Base-by-base conservation (phyloP, 2,797 vertebrate species). In the Acrossocheilus fasciatus region DNA sequence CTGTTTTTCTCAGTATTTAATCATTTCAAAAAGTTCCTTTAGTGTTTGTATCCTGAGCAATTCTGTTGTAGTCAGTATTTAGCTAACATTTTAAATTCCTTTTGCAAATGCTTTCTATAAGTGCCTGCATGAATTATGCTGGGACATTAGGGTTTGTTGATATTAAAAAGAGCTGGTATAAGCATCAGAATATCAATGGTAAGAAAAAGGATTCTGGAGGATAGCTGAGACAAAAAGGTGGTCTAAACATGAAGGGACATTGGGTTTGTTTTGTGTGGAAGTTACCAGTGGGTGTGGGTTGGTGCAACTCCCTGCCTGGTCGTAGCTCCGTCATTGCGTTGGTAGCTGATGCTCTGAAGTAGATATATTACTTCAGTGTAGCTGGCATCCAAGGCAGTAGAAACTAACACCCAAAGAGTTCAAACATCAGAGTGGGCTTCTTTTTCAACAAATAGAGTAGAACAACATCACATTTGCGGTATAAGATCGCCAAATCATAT, bases 301-400 rank as follows among this genome's bases (percentile, higher is more conserved):
- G 92, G 87, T 89, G 85, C 91, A 90, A 87, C 85, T 87, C 81
- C 70, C 72, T 82, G 82, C 66, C 86, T 83, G 76, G 83, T 85
- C 41, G 57, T 95, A 95, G 94, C 93, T 94, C 77, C 73, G 80
- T 92, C 91, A 94, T 88, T 95, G 94, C 95, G 92, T 86, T 77
- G 80, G 94, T 95, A 95, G 93, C 92, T 94, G 90, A 93, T 93
- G 93, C 95, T 95, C 95, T 93, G 93, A 95, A 95, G 95, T 95
- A 36, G 34, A 86, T 43, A 59, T 81, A 95, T 95, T 95, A 95
- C 95, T 94, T 96, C 95, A 96, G 96, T 97, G 95, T 95, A 96
- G 95, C 96, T 97, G 96, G 94, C 96, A 96, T 96, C 95, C 95
- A 93, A 96, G 94, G 93, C 94, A 94, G 94, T 96, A 96, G 96